Base-by-base conservation (phyloP, 2,888 invertebrate species). In the Apamea anceps region DNA sequence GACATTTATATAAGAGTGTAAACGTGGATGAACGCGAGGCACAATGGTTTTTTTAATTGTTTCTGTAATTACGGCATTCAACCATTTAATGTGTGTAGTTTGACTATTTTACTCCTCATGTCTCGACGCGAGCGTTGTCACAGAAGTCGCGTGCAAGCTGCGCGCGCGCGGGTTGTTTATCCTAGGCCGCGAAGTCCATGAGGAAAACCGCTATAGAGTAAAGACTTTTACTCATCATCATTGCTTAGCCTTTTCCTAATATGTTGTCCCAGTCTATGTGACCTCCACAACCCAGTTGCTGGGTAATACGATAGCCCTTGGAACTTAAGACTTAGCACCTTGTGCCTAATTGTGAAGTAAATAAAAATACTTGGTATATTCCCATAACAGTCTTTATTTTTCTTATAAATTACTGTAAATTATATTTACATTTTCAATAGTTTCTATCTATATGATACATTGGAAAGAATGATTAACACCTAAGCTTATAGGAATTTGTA, bases 351-450 rank as follows among this genome's bases (percentile, higher is more conserved):
- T 86, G 75, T 89, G 18, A 42, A 48, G 15, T 63, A 42, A 90
- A 82, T 83, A 85, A 90, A 90, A 85, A 45, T 66, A 77, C 60
- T 77, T 77, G 0, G 62, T 87, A 77, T 85, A 93, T 94, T 94
- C 96, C 96, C 96, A 93, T 95, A 95, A 95, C 96, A 96, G 96
- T 96, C 96, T 96, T 96, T 95, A 95, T 93, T 96, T 94, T 94
- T 91, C 94, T 95, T 94, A 94, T 82, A 85, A 89, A 89, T 93
- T 92, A 88, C 75, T 87, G 85, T 92, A 89, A 89, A 87, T 85
- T 91, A 91, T 94, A 93, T 93, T 92, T 93, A 93, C 91, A 92
- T 81, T 80, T 79, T 79, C 70, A 79, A 72, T 75, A 85, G 71
- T 81, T 60, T 75, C 71, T 86, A 86, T 74, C 82, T 90, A 89